Percentiles rank a stretch among this genome's conserved stretches.
Conservation (phyloP, 2,113 vertebrate species). For the Epinephelus moara region DNA sequence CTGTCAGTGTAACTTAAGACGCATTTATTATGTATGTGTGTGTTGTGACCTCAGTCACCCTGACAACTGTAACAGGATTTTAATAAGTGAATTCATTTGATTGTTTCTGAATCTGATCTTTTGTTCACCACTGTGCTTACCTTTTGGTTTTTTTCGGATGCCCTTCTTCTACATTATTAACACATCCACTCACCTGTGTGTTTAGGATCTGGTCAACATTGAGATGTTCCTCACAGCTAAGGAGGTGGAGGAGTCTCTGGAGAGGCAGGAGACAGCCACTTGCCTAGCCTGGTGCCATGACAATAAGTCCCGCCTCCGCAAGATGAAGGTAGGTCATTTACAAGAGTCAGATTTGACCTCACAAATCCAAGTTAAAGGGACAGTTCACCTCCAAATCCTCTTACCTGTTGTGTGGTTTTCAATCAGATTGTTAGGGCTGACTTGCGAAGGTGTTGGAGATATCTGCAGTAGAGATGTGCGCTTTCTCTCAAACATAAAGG, state of each 20-base stretch:
- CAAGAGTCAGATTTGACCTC: background rate
- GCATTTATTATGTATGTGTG: background rate
- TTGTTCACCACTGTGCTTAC: background rate
- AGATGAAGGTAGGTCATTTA: constrained; percentile 92
- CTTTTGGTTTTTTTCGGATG: background rate
- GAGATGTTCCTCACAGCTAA: constrained; percentile 99
- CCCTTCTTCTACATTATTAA: background rate
- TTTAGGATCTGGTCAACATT: constrained; percentile 97
- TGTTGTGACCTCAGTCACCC: background rate
- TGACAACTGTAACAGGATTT: background rate
- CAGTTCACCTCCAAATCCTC: too few species aligned
- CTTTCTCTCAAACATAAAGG: too few species aligned
- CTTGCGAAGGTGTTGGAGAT: too few species aligned
- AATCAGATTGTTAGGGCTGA: too few species aligned
- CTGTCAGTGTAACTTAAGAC: too few species aligned
- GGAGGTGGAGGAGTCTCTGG: constrained; percentile 98
- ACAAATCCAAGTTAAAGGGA: background rate
- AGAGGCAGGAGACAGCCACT: constrained; percentile 96
- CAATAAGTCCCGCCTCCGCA: constrained; percentile 98
- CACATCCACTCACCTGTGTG: background rate
- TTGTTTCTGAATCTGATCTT: background rate
- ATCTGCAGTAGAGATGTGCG: too few species aligned
- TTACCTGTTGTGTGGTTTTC: too few species aligned
- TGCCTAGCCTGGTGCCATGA: constrained; percentile 99
- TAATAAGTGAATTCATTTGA: background rate